A percentile compares a stretch with the other conserved stretches of the same genome.
Evolutionary conservation across 2,113 vertebrate genomes (phyloP).

Genomic region (Corythoichthys intestinalis): DNA sequence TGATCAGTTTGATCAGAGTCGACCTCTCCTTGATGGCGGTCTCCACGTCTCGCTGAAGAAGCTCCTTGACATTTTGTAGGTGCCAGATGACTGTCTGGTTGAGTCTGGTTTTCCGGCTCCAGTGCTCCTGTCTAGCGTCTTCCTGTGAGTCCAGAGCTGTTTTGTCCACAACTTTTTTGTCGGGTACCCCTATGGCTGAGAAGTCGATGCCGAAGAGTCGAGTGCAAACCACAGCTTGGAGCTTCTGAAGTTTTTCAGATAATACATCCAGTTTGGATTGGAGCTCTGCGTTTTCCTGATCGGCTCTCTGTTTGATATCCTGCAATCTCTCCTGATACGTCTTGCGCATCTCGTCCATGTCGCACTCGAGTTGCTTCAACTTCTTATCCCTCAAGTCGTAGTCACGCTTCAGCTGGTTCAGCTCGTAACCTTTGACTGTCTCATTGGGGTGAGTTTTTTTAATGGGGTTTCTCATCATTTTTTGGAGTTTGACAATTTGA

Average conservation of each 20-base stretch:
- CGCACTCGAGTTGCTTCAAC: neutral
- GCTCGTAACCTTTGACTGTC: neutral
- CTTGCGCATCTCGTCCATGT: neutral
- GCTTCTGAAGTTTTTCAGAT: neutral
- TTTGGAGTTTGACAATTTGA: neutral
- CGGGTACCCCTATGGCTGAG: neutral
- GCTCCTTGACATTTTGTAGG: constrained; percentile 7
- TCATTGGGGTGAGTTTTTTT: neutral
- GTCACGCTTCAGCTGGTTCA: neutral
- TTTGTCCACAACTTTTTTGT: neutral
- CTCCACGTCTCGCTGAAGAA: constrained; percentile 5
- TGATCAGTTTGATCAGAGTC: constrained; percentile 5
- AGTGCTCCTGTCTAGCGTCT: neutral
- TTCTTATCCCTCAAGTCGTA: neutral
- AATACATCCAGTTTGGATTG: neutral
- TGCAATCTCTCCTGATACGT: neutral
- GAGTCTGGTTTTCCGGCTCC: constrained; percentile 4
- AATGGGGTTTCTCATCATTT: neutral
- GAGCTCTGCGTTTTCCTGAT: neutral
- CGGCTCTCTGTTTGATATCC: neutral
- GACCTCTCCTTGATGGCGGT: constrained; percentile 2
- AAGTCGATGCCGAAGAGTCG: constrained; percentile 2
- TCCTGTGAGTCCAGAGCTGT: neutral
- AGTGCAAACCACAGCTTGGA: neutral
- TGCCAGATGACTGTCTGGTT: constrained; percentile 5